Conservation (phyloP, 2,797 vertebrate species). For the Anabas testudineus region DNA sequence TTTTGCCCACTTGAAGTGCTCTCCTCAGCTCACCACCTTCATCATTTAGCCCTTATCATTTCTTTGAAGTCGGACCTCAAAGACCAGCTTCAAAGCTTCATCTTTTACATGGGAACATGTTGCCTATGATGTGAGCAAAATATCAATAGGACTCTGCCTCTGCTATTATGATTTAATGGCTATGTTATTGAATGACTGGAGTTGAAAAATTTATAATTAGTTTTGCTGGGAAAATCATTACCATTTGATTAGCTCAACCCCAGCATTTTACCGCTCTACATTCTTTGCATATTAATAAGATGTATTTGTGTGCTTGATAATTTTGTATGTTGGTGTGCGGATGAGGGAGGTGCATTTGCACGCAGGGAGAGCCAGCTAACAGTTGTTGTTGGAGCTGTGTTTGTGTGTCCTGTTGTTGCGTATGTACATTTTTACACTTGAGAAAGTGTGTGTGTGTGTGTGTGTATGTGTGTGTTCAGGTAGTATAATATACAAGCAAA, state of each 20-base stretch:
- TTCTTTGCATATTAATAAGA: conserved; percentile 63
- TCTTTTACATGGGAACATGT: conserved; percentile 60
- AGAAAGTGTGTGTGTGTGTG: conserved; percentile 6
- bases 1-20: conserved; percentile 22
- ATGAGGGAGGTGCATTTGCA: neutral
- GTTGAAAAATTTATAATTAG: conserved; percentile 77
- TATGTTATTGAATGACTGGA: conserved; percentile 72
- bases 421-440: conserved; percentile 1
- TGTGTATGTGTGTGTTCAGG: conserved; percentile 1
- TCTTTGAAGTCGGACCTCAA: conserved; percentile 80
- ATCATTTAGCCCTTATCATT: conserved; percentile 48
- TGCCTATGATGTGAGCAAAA: conserved; percentile 77
- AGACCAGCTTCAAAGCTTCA: conserved; percentile 78
- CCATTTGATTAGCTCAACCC: conserved; percentile 74
- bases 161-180: conserved; percentile 72
- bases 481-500: conserved; percentile 11
- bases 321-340: neutral
- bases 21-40: conserved; percentile 44
- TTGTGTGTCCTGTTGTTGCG: neutral
- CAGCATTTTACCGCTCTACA: conserved; percentile 57
- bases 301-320: conserved; percentile 25
- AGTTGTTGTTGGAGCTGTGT: conserved; percentile 1
- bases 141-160: conserved; percentile 71
- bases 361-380: neutral
- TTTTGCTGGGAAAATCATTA: conserved; percentile 73